Conservation (phyloP, 2,888 invertebrate species). For the Polietes domitor region DNA sequence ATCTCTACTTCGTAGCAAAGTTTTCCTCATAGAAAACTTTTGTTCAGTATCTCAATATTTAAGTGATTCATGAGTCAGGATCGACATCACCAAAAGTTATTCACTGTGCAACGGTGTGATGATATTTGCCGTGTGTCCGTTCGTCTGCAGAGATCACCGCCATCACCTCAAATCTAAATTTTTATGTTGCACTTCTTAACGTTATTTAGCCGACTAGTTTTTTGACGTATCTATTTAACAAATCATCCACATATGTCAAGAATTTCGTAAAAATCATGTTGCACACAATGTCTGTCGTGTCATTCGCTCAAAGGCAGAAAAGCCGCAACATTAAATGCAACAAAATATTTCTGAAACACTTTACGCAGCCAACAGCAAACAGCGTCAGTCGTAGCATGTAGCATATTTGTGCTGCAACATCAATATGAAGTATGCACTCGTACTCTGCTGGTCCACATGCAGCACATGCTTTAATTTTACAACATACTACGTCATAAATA, state of each 20-base stretch:
- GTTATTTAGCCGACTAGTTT: neutral
- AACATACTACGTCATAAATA: conserved; percentile 50
- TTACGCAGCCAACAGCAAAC: neutral
- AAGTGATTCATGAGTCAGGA: no score
- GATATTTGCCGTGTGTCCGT: neutral
- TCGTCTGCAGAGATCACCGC: neutral
- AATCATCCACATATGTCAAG: conserved; percentile 21
- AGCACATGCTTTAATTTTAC: conserved; percentile 47
- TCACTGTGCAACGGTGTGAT: no score
- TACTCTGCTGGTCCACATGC: conserved; percentile 53
- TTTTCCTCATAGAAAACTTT: no score
- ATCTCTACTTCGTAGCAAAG: no score
- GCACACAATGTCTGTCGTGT: neutral
- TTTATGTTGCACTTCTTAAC: neutral
- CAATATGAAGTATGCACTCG: neutral
- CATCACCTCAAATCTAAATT: neutral
- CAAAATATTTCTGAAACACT: conserved; percentile 62
- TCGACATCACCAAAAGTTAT: no score
- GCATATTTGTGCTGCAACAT: neutral
- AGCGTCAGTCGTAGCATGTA: conserved; percentile 1
- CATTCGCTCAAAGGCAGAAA: conserved; percentile 54
- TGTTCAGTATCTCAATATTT: no score
- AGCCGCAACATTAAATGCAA: conserved; percentile 44
- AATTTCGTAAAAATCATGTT: conserved; percentile 39
- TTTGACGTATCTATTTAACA: conserved; percentile 9